Conservation (phyloP, 2,113 vertebrate genomes). For the Barnardius zonarius region DNA sequence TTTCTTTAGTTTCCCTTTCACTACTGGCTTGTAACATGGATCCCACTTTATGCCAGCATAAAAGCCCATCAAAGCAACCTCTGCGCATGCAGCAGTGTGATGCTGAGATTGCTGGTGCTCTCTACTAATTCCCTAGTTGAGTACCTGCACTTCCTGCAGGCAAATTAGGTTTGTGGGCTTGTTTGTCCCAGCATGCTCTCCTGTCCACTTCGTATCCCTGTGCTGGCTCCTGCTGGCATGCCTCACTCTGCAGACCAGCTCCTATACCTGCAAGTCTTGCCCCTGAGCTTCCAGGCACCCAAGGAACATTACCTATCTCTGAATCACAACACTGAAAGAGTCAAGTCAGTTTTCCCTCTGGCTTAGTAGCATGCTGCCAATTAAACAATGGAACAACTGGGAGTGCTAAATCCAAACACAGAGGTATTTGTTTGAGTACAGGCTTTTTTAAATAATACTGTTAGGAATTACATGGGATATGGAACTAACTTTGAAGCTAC, state of each 20-base stretch:
- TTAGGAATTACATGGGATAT: neutral
- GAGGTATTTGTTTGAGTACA: constrained; percentile 45
- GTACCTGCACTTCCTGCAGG: neutral
- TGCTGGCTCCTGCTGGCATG: neutral
- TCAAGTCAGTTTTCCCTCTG: neutral
- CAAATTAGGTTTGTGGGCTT: no score
- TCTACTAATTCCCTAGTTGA: neutral
- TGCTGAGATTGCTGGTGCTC: neutral
- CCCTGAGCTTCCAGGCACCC: neutral
- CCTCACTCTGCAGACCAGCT: neutral
- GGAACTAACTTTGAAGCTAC: constrained; percentile 46
- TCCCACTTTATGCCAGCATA: neutral
- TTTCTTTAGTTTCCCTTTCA: neutral
- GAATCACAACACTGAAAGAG: neutral
- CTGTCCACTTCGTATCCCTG: accelerated
- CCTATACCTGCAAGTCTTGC: neutral
- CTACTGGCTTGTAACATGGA: accelerated
- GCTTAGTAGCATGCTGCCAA: neutral
- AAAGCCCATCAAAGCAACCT: neutral
- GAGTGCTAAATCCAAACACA: constrained; percentile 15
- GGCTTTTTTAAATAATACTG: neutral
- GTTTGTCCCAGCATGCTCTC: neutral
- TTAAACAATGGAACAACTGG: neutral
- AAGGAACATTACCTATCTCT: neutral
- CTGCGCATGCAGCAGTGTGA: neutral